phyloP scores from a whole-genome alignment of 2,113 vertebrate species.

The Carassius auratus region DNA sequence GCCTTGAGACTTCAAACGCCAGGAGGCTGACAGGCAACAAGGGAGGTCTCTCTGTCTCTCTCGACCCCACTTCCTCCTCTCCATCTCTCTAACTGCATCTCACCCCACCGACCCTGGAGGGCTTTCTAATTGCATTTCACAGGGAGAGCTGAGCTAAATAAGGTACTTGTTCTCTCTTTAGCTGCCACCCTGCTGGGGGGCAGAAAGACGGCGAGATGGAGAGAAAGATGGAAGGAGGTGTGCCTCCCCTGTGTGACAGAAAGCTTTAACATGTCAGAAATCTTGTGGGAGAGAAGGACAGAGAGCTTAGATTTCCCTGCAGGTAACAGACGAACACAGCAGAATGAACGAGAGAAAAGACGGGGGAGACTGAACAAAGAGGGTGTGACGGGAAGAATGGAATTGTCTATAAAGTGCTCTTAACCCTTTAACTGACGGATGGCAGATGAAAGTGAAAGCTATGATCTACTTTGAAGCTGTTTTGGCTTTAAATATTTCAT shows the following conservation, averaged over 20 bases:
- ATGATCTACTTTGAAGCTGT: constrained; percentile 72
- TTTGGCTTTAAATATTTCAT: constrained; percentile 79
- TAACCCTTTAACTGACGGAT: constrained; percentile 44
- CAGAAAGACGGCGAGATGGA: constrained; percentile 13
- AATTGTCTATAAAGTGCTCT: neutral
- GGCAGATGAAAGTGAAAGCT: neutral
- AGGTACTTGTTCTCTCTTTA: constrained; percentile 73
- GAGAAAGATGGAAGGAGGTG: constrained; percentile 35
- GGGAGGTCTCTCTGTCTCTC: constrained; percentile 67
- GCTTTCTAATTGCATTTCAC: constrained; percentile 81
- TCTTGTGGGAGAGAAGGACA: constrained; percentile 40
- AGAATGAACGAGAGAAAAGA: constrained; percentile 19
- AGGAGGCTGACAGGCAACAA: constrained; percentile 75
- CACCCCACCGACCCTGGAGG: constrained; percentile 67
- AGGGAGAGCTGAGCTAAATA: constrained; percentile 72
- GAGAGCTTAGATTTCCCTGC: constrained; percentile 40
- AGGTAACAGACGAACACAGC: constrained; percentile 23
- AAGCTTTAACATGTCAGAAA: constrained; percentile 65
- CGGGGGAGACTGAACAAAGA: constrained; percentile 17
- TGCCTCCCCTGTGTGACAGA: constrained; percentile 62
- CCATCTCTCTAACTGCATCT: constrained; percentile 58
- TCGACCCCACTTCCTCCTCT: constrained; percentile 45
- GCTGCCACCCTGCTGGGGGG: constrained; percentile 61
- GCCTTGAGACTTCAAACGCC: constrained; percentile 80
- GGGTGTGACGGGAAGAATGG: constrained; percentile 26